Percentiles rank a stretch among this genome's conserved stretches.
These are phyloP conservation scores for Calcarius ornatus DNA, from an alignment of 2,113 vertebrate species.

Conservation along the genomic window DNA sequence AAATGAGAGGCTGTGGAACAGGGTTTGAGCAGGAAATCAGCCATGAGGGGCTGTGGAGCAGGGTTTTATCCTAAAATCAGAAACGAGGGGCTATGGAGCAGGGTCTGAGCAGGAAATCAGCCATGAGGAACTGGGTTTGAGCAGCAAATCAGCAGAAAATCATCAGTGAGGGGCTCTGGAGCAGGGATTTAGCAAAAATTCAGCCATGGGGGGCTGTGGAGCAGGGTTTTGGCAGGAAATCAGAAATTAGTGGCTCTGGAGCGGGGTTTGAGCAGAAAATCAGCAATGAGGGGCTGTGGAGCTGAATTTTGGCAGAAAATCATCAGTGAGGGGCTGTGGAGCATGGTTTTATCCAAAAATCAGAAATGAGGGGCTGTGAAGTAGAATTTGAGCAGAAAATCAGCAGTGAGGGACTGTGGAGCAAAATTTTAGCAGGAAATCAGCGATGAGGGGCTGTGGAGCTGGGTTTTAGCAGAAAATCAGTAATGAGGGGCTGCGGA, in stretches of 20 bases:
- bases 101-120: accelerated
- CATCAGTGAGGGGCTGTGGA: not conserved
- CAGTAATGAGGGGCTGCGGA: not conserved
- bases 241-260: accelerated
- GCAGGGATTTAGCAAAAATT: accelerated
- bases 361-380: accelerated
- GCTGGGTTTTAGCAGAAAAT: accelerated
- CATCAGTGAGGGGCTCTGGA: not conserved
- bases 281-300: not conserved
- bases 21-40: accelerated
- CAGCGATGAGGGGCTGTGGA: not conserved
- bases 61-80: accelerated
- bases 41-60: accelerated
- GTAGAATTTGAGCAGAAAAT: not conserved
- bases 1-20: not conserved
- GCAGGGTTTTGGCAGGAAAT: accelerated
- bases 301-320: accelerated
- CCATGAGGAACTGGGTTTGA: not conserved
- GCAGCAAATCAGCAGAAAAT: accelerated
- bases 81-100: accelerated
- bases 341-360: accelerated
- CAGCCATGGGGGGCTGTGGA: not conserved
- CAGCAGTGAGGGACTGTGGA: too few relatives aligned
- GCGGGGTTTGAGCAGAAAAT: accelerated
- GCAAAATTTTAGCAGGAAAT: not conserved